Evolutionary conservation across 2,888 invertebrate species (phyloP), one percentile per base, ranked within the genome.

Genomic region (Acronicta aceris): DNA sequence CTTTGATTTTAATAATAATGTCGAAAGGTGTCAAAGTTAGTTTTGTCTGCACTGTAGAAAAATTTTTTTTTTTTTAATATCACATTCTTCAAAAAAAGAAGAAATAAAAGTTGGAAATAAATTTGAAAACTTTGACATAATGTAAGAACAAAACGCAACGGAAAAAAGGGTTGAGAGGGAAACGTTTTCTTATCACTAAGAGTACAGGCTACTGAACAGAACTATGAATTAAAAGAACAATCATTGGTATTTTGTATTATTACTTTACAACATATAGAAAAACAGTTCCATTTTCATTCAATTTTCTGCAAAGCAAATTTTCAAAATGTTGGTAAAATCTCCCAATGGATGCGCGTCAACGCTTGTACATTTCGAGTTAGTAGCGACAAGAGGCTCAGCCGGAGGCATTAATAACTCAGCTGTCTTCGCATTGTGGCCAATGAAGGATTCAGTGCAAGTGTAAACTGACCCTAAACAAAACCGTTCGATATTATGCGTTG

Each of bases 321-420:
- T 33, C 12, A 33, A 5, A 33, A 33, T 0, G 12, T 1, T 16
- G 6, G 15, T 54, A 40, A 51, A 58, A 49, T 5, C 40, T 64
- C 56, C 27, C 21, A 48, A 61, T 78, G 76, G 76, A 74, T 79
- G 77, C 40, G 27, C 30, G 45, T 38, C 58, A 60, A 65, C 27
- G 43, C 46, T 63, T 77, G 80, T 59, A 75, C 74, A 80, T 81
- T 83, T 79, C 68, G 72, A 78, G 67, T 74, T 74, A 79, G 74
- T 78, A 76, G 78, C 77, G 76, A 78, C 81, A 81, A 61, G 77
- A 74, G 74, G 74, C 73, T 70, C 67, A 62, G 74, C 65, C 71
- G 76, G 76, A 65, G 71, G 81, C 87, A 88, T 88, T 87, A 86
- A 88, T 88, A 88, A 87, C 86, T 84, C 83, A 61, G 58, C 80